A percentile compares a stretch with the other conserved stretches of the same genome.
phyloP scores from a whole-genome alignment of 2,888 invertebrate genomes.

The Monochamus alternatus region DNA sequence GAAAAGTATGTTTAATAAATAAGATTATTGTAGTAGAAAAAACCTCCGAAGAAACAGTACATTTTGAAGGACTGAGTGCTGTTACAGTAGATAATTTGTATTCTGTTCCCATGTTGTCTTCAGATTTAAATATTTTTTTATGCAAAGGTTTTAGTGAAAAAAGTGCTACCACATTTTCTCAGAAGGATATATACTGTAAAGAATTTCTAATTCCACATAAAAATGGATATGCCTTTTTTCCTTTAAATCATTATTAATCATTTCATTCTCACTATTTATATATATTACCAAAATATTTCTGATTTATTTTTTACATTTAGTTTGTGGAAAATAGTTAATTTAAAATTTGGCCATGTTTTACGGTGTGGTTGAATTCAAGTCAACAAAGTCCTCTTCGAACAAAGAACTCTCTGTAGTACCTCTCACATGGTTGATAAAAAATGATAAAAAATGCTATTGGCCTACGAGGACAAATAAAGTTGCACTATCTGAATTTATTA shows the following conservation, averaged over 20 bases:
- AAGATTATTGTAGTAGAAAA: no score
- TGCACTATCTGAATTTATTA: neutral
- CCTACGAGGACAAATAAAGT: neutral
- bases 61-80: no score
- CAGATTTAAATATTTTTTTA: neutral
- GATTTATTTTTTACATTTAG: neutral
- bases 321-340: no score
- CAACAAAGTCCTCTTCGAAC: no score
- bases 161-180: neutral
- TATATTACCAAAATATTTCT: no score
- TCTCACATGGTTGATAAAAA: neutral
- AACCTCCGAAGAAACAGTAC: no score
- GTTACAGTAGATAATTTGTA: neutral
- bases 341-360: no score
- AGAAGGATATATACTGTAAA: neutral
- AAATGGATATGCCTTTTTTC: neutral
- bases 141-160: neutral
- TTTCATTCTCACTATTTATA: constrained; percentile 4
- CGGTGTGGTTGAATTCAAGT: no score
- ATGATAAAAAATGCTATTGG: no score
- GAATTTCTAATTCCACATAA: neutral
- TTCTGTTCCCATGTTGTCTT: neutral
- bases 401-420: no score
- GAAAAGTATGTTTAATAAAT: no score
- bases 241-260: neutral